These are phyloP conservation scores for Lerema accius DNA, from an alignment of 1,140 invertebrate genomes.

Conservation along the genomic window DNA sequence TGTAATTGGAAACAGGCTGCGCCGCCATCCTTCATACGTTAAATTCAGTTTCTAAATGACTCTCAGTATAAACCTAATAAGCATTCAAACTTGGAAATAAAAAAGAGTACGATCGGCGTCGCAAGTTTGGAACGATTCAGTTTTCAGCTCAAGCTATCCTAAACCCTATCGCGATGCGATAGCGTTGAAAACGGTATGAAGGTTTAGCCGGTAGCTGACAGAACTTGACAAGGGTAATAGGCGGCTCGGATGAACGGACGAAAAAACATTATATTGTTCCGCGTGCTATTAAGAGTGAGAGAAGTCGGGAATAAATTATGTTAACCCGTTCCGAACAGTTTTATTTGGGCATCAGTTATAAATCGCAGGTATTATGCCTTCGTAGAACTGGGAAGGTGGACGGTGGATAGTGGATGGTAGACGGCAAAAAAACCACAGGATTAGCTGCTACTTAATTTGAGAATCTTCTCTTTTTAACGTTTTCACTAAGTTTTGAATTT, in stretches of 20 bases:
- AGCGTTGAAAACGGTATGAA: slow-evolving; percentile 3
- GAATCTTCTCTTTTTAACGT: background rate
- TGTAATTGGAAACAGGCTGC: slow-evolving; percentile 7
- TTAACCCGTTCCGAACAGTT: slow-evolving; percentile 68
- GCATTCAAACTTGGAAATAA: slow-evolving; percentile 33
- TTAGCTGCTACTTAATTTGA: slow-evolving; percentile 3
- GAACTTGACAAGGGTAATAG: slow-evolving; percentile 17
- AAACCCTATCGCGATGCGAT: background rate
- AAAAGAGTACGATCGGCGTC: slow-evolving; percentile 28
- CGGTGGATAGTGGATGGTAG: slow-evolving; percentile 3
- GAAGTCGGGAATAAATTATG: slow-evolving; percentile 67
- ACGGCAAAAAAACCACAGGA: slow-evolving; percentile 13
- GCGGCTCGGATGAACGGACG: slow-evolving; percentile 42
- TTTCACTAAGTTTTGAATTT: too few relatives aligned
- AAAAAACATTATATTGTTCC: slow-evolving; percentile 56
- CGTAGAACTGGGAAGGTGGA: slow-evolving; percentile 37
- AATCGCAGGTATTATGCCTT: slow-evolving; percentile 37
- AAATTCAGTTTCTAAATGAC: slow-evolving; percentile 35
- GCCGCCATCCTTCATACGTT: slow-evolving; percentile 27
- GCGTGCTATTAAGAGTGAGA: slow-evolving; percentile 61
- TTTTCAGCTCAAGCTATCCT: background rate
- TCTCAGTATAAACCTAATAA: slow-evolving; percentile 37
- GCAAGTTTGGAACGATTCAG: slow-evolving; percentile 19
- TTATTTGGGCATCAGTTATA: slow-evolving; percentile 44
- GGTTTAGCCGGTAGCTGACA: background rate